Base-by-base conservation (phyloP, 2,113 vertebrate species). In the Neotragus pygmaeus region DNA sequence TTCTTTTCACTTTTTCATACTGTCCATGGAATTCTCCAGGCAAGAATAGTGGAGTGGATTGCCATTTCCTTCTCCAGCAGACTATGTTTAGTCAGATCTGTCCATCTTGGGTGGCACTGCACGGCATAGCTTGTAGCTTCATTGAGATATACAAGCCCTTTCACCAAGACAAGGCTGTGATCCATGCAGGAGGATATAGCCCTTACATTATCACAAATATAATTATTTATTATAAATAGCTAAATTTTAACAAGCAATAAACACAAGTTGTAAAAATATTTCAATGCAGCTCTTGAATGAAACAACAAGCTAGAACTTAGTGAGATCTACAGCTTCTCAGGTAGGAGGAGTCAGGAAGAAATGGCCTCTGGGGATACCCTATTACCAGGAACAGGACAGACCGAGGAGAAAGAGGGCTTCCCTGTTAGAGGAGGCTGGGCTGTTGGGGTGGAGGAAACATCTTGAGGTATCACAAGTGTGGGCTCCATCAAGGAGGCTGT, bases 161-260 rank as follows among this genome's bases (percentile, higher is more conserved):
- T 39, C n/a, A 70, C 66, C 66, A 39, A 36, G 10, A 23, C 19
- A 70, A 39, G 19, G 66, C n/a, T 39, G 66, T 39, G 66, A 70
- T 23, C 66, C n/a, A 70, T 23, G 19, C n/a, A 12, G n/a, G n/a
- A 4, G 66, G 66, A 23, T 39, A 36, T 39, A 39, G 66, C n/a
- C n/a, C 58, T 90, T 47, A 36, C 23, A 88, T 39, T 43, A 57
- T 39, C 17, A 55, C 1, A 90, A 85, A 78, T 90, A 66, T 21
- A 88, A 66, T 70, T 70, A 36, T 83, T 93, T 93, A 58, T 73
- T 55, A 90, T 95, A 94, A 90, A 78, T 21, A 95, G 14, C 33
- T 92, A 89, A 82, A 81, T 58, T 82, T 95, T 55, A 80, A 62
- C 33, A 95, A 93, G 91, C 14, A 49, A 91, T 58, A 96, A 70